Evolutionary conservation across 30 jellyfish, hydroid and myxozoan species (phyloP).

Genomic region (Aurelia sp.): DNA sequence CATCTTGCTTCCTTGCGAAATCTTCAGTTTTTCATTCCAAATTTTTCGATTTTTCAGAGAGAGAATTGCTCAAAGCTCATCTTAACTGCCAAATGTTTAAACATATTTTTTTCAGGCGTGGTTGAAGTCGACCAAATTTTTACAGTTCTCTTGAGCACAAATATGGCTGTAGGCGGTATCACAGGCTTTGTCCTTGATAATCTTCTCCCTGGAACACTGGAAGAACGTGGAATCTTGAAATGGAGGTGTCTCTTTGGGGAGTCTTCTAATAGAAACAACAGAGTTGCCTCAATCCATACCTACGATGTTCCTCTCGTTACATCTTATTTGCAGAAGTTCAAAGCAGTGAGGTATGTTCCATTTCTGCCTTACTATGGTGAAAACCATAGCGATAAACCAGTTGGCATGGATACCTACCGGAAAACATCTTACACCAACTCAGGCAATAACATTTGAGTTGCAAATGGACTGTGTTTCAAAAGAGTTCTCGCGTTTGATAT

Average conservation of each 20-base stretch:
- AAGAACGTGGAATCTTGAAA: slow-evolving; percentile 89
- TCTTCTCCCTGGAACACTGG: slow-evolving; percentile 91
- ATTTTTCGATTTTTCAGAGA: too few species aligned
- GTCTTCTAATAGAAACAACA: neutral
- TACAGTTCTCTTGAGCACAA: slow-evolving; percentile 83
- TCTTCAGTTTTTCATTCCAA: too few species aligned
- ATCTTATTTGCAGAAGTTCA: slow-evolving; percentile 27
- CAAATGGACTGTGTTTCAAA: too few species aligned
- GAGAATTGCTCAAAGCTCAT: too few species aligned
- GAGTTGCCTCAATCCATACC: slow-evolving; percentile 85
- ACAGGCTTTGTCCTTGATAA: slow-evolving; percentile 89
- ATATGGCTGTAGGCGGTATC: slow-evolving; percentile 97
- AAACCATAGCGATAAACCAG: slow-evolving; percentile 8
- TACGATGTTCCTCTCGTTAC: slow-evolving; percentile 84
- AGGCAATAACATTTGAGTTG: too few species aligned
- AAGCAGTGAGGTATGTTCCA: slow-evolving; percentile 74
- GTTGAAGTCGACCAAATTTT: slow-evolving; percentile 78
- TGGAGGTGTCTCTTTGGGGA: slow-evolving; percentile 73
- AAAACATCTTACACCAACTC: neutral
- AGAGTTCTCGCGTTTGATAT: too few species aligned
- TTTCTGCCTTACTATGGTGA: slow-evolving; percentile 87
- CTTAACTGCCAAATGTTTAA: too few species aligned
- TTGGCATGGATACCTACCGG: slow-evolving; percentile 49
- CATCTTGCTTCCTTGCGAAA: too few species aligned
- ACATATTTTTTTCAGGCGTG: slow-evolving; percentile 48